These are phyloP conservation scores for Pimpla rufipes DNA, from an alignment of 2,888 invertebrate genomes.

Conservation along the genomic window DNA sequence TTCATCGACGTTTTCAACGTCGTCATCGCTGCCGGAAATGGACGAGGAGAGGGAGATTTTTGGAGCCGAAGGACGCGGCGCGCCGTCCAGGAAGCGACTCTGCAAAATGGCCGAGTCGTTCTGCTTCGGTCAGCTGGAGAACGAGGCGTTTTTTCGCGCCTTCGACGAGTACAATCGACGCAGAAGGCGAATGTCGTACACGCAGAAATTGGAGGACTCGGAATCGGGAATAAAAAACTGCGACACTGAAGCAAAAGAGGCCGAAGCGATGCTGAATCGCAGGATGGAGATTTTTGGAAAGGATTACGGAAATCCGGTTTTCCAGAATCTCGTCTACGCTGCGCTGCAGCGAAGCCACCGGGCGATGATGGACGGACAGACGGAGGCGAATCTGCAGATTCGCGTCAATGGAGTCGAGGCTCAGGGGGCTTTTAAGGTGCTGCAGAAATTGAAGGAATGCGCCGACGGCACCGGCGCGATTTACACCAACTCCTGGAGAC, in stretches of 20 bases:
- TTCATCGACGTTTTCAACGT: neutral
- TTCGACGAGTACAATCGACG: conserved; percentile 58
- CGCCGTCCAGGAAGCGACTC: conserved; percentile 26
- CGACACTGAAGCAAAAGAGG: neutral
- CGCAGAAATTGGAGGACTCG: conserved; percentile 24
- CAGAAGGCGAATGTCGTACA: conserved; percentile 59
- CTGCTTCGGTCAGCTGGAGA: conserved; percentile 57
- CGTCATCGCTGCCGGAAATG: neutral
- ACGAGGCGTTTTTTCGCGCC: conserved; percentile 45
- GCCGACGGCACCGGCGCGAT: conserved; percentile 42
- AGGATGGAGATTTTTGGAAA: neutral
- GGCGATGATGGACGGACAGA: neutral
- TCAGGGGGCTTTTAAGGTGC: conserved; percentile 28
- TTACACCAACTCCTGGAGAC: conserved; percentile 47
- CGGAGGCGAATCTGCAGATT: neutral
- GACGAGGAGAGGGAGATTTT: neutral
- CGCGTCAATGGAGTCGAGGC: neutral
- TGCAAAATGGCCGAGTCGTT: conserved; percentile 64
- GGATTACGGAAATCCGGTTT: neutral
- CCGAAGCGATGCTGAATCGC: neutral
- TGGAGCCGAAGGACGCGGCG: neutral
- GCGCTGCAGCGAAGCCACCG: neutral
- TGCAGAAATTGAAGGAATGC: conserved; percentile 39
- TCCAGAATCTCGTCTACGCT: neutral
- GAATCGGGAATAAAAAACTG: neutral